Conservation (phyloP, 2,888 invertebrate species). For the Phortica magna region DNA sequence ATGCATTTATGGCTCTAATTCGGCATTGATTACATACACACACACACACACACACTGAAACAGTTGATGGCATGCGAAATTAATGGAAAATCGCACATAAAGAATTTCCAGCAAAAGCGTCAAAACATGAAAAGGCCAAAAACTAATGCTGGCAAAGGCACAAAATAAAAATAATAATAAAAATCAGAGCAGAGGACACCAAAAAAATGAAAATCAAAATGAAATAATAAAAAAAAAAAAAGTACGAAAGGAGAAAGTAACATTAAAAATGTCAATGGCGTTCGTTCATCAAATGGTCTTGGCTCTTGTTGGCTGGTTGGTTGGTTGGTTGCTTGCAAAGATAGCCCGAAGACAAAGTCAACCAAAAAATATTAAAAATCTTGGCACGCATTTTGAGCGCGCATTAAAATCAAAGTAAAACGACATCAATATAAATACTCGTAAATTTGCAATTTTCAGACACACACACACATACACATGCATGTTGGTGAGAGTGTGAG, state of each 20-base stretch:
- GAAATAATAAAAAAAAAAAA: constrained; percentile 24
- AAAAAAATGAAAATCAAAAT: constrained; percentile 34
- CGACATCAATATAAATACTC: constrained; percentile 74
- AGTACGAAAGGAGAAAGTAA: neutral
- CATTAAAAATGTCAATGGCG: constrained; percentile 23
- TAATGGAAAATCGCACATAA: neutral
- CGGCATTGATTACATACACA: no score
- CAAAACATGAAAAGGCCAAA: neutral
- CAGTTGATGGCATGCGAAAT: neutral
- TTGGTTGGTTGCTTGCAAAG: neutral
- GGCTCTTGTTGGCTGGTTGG: neutral
- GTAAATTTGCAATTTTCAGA: constrained; percentile 71
- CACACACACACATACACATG: constrained; percentile 42
- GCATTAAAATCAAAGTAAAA: constrained; percentile 73
- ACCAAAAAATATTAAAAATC: constrained; percentile 62
- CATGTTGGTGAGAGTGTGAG: neutral
- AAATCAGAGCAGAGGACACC: constrained; percentile 28
- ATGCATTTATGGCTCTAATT: no score
- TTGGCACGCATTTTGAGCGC: constrained; percentile 68
- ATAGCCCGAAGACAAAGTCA: constrained; percentile 8
- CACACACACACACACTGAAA: no score
- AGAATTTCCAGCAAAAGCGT: neutral
- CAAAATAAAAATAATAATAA: constrained; percentile 12
- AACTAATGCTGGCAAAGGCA: constrained; percentile 3
- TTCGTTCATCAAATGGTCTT: neutral